Conservation (phyloP, 37 sponge, comb jelly and placozoan species). For the Cliona cf. orientalis region DNA sequence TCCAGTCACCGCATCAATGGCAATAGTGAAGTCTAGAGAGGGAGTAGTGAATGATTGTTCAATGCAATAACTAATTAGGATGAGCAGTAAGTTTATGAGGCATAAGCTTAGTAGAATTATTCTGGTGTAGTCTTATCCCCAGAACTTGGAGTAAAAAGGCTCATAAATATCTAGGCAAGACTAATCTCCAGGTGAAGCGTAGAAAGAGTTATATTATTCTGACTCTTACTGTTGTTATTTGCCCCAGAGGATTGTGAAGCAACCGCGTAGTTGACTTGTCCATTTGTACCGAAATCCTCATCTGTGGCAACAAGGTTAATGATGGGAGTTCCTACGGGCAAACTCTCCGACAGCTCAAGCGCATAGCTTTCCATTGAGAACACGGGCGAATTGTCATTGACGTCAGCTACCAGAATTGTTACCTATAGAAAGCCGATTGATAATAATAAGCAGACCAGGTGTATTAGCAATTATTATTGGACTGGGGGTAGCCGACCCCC, state of each 20-base stretch:
- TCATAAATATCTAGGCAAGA: not conserved
- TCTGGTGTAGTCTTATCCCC: no score
- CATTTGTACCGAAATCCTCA: conserved; percentile 46
- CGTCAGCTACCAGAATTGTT: conserved; percentile 23
- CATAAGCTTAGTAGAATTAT: no score
- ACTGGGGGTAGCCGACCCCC: no score
- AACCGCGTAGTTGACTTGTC: conserved; percentile 25
- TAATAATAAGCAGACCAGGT: not conserved
- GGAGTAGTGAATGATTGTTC: no score
- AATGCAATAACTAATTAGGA: no score
- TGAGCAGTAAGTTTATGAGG: no score
- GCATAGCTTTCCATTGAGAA: not conserved
- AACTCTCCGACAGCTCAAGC: conserved; percentile 9
- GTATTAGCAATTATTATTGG: no score
- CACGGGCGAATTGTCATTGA: conserved; percentile 57
- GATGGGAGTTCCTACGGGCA: conserved; percentile 5
- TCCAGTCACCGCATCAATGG: conserved; percentile 19
- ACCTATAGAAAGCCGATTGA: conserved; percentile 8
- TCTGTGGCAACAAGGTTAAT: conserved; percentile 44
- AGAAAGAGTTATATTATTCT: not conserved
- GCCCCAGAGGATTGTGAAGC: not conserved
- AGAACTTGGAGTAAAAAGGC: not conserved
- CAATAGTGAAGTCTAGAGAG: conserved; percentile 6
- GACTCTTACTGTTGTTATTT: not conserved
- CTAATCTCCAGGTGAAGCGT: not conserved